Evolutionary conservation across 1,140 invertebrate species (phyloP).

Genomic region (Anastatus disparis): DNA sequence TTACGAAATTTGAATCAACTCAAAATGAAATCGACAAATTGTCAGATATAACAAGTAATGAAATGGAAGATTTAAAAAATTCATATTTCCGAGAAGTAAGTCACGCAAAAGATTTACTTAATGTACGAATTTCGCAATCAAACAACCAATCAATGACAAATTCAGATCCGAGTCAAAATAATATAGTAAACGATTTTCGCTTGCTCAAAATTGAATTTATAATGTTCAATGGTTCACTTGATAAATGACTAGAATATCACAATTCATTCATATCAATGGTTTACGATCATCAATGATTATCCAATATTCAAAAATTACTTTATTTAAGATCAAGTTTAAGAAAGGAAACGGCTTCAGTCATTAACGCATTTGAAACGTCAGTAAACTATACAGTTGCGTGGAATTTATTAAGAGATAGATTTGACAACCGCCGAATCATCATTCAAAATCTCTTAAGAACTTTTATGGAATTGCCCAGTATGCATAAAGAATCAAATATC

Average conservation of each 20-base stretch:
- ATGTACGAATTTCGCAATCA: too few relatives aligned
- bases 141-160: too few relatives aligned
- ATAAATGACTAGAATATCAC: conserved; percentile 51
- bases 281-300: conserved; percentile 43
- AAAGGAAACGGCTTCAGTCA: not conserved
- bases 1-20: too few relatives aligned
- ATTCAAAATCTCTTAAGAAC: not conserved
- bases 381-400: not conserved
- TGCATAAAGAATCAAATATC: not conserved
- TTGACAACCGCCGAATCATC: not conserved
- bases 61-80: too few relatives aligned
- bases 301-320: conserved; percentile 9
- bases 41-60: too few relatives aligned
- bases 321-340: not conserved
- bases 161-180: not conserved
- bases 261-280: conserved; percentile 51
- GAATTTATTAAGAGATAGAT: not conserved
- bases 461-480: not conserved
- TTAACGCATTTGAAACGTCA: not conserved
- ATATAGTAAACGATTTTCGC: not conserved
- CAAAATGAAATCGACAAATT: too few relatives aligned
- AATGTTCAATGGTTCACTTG: conserved; percentile 47
- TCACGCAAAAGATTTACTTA: too few relatives aligned
- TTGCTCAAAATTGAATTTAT: conserved; percentile 51
- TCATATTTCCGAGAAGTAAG: too few relatives aligned